Evolutionary conservation across 2,797 vertebrate genomes (phyloP).

Genomic region (Numenius phaeopus): DNA sequence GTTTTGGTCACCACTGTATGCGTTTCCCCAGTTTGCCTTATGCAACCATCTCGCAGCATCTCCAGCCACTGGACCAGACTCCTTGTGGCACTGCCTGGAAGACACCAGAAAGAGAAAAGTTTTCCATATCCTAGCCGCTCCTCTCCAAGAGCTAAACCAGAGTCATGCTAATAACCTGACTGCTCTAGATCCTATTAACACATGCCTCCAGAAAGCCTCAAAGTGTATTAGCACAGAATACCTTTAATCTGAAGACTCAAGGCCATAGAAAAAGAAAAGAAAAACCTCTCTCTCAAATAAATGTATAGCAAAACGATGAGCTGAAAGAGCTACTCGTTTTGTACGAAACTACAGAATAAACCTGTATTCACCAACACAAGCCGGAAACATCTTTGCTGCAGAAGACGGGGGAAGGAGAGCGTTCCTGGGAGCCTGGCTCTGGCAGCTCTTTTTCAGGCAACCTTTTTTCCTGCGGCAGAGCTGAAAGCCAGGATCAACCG

Average conservation of each 20-base stretch:
- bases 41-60: background rate
- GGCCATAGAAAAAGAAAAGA: background rate
- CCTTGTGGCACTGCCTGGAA: background rate
- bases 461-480: background rate
- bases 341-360: background rate
- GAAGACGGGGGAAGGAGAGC: background rate
- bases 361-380: background rate
- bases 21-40: background rate
- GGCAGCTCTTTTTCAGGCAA: background rate
- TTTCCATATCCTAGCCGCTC: background rate
- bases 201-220: background rate
- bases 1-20: background rate
- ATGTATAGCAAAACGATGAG: rapidly evolving
- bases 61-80: background rate
- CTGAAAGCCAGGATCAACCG: background rate
- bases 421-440: background rate
- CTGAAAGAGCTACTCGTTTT: background rate
- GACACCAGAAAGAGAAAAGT: background rate
- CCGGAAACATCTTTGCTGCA: background rate
- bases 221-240: background rate
- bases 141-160: background rate
- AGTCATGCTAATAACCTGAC: background rate
- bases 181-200: background rate
- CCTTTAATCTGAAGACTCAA: background rate
- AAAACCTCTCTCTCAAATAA: background rate